These are phyloP conservation scores for Eupithecia subfuscata DNA, from an alignment of 2,888 invertebrate species.

Conservation along the genomic window DNA sequence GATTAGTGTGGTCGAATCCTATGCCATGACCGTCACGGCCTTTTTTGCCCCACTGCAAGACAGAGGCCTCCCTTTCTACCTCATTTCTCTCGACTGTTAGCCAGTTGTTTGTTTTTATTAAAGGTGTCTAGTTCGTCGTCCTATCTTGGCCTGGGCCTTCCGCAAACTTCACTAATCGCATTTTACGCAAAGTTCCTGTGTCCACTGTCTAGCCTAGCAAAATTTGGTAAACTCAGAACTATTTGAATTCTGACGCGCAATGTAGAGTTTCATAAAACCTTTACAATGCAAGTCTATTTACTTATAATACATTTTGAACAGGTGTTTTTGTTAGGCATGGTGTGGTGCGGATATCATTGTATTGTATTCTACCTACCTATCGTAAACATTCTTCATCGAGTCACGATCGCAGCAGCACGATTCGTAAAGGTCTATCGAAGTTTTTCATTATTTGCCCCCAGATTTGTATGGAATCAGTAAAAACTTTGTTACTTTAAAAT, in stretches of 20 bases:
- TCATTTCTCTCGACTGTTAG: neutral
- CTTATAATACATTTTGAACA: neutral
- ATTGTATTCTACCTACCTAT: neutral
- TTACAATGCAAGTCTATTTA: neutral
- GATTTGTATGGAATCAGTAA: neutral
- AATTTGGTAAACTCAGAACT: neutral
- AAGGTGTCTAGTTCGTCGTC: neutral
- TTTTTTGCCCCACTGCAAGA: neutral
- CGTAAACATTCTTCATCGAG: constrained; percentile 16
- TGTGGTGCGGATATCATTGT: neutral
- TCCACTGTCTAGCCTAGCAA: neutral
- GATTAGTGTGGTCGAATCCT: neutral
- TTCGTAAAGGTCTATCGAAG: constrained; percentile 16
- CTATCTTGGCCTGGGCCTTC: neutral
- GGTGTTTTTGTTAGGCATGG: neutral
- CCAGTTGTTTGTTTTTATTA: neutral
- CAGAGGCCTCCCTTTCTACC: neutral
- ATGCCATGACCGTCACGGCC: neutral
- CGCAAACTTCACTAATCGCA: neutral
- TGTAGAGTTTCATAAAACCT: neutral
- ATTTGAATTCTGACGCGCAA: neutral
- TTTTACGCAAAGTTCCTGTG: neutral
- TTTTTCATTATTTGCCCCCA: neutral
- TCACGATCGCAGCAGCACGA: constrained; percentile 30
- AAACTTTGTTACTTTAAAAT: neutral